Conservation (phyloP, 2,113 vertebrate species). For the Pituophis catenifer region DNA sequence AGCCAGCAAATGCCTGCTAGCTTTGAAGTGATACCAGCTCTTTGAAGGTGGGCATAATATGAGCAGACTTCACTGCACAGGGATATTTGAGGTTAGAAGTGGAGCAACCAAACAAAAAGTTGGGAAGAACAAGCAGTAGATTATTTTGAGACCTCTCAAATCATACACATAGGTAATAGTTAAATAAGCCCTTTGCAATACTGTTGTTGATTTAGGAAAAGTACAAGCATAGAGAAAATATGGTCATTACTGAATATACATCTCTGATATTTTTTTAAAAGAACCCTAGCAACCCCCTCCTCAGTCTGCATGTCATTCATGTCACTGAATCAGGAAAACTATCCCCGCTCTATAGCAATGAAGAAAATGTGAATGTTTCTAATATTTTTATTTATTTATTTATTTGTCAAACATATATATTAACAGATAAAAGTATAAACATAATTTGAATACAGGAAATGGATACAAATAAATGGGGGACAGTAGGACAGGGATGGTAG, state of each 20-base stretch:
- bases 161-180: not conserved
- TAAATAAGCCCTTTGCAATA: not conserved
- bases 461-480: too few species aligned
- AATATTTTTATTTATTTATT: not conserved
- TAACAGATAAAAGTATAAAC: too few species aligned
- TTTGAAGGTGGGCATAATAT: not conserved
- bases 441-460: too few species aligned
- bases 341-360: not conserved
- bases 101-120: too few species aligned
- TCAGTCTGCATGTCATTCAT: not conserved
- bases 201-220: not conserved
- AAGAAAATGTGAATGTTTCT: conserved; percentile 52
- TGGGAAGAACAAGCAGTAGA: not conserved
- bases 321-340: conserved; percentile 25
- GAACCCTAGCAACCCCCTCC: not conserved
- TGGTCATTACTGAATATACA: not conserved
- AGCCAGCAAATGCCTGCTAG: not conserved
- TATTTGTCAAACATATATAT: too few species aligned
- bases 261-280: not conserved
- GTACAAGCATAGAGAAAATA: not conserved
- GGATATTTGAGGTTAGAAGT: too few species aligned
- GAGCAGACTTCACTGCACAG: not conserved
- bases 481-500: too few species aligned
- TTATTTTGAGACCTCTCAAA: not conserved
- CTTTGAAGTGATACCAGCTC: not conserved